A percentile compares a stretch with the other conserved stretches of the same genome.
Conservation (phyloP, 1,140 invertebrate species). For the Laodelphax striatellus region DNA sequence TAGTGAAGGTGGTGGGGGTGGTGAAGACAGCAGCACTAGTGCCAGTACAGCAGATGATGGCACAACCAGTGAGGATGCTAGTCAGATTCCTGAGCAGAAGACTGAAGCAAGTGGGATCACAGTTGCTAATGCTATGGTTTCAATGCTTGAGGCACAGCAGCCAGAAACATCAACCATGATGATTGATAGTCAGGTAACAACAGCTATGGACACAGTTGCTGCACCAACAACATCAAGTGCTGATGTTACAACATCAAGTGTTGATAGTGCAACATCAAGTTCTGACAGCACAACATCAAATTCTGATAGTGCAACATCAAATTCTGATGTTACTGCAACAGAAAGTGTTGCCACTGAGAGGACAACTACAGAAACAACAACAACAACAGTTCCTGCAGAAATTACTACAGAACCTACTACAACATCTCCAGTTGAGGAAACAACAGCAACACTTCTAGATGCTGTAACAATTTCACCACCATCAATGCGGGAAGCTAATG, state of each 20-base stretch:
- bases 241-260: not conserved
- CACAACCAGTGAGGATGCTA: not conserved
- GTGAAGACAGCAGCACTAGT: not conserved
- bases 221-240: not conserved
- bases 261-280: not conserved
- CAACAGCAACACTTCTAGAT: not conserved
- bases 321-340: not conserved
- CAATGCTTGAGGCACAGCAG: not conserved
- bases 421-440: not conserved
- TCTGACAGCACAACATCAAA: not conserved
- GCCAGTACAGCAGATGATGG: not conserved
- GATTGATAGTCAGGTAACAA: slow-evolving; percentile 1
- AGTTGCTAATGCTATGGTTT: slow-evolving; percentile 1
- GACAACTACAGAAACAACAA: not conserved
- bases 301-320: not conserved
- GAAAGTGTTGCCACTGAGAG: not conserved
- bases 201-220: not conserved
- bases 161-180: not conserved
- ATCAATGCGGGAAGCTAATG: too few species aligned
- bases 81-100: too few species aligned
- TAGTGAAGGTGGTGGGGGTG: too few species aligned
- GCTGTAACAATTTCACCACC: too few species aligned
- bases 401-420: not conserved
- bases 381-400: slow-evolving; percentile 1
- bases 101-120: not conserved